These are phyloP conservation scores for Hypotaenidia philippensis DNA, from an alignment of 2,797 vertebrate genomes.

Conservation along the genomic window DNA sequence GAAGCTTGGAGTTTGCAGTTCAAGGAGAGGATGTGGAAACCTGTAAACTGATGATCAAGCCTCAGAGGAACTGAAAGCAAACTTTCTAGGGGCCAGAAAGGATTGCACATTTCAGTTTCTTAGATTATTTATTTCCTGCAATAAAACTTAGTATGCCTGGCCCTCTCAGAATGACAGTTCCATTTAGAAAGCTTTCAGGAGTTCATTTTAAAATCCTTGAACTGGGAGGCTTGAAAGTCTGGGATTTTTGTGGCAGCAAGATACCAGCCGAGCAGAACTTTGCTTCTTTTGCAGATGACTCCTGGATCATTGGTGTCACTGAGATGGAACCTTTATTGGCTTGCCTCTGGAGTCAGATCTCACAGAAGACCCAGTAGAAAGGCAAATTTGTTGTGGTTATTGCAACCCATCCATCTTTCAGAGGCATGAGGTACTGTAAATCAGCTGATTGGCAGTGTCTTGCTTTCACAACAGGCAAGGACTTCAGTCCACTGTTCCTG, in stretches of 20 bases:
- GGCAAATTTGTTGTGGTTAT: background rate
- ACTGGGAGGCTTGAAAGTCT: background rate
- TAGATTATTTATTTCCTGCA: background rate
- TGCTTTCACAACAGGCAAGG: background rate
- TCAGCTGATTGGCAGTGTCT: background rate
- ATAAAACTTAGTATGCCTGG: background rate
- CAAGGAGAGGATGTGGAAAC: background rate
- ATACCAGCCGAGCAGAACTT: background rate
- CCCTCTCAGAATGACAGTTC: background rate
- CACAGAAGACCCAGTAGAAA: background rate
- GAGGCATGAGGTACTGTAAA: background rate
- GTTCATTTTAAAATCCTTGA: background rate
- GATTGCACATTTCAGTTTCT: background rate
- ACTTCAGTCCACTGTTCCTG: background rate
- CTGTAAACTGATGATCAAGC: background rate
- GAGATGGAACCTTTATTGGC: background rate
- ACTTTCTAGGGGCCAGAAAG: background rate
- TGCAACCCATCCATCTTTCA: background rate
- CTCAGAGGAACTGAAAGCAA: background rate
- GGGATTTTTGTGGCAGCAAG: background rate
- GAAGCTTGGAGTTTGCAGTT: background rate
- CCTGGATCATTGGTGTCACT: background rate
- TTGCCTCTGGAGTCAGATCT: background rate
- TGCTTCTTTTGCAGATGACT: background rate
- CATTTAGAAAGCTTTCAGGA: background rate